Percentiles rank a stretch among this genome's conserved stretches.
Evolutionary conservation across 2,113 vertebrate species (phyloP).

Genomic region (Albula glossodonta): DNA sequence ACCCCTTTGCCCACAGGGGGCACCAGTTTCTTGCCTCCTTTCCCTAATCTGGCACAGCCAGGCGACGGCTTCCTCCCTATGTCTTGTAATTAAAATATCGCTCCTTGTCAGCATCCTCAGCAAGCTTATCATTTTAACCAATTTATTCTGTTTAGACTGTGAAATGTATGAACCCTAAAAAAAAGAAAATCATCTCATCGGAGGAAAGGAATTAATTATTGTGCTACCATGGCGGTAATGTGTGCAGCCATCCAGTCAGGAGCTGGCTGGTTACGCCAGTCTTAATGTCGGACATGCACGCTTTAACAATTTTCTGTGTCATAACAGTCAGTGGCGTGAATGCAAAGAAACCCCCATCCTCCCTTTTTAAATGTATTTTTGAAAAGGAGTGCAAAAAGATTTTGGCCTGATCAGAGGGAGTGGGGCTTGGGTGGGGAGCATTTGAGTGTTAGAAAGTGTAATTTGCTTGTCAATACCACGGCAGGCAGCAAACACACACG

Average conservation of each 20-base stretch:
- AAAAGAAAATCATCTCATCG: conserved; percentile 87
- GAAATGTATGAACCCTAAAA: conserved; percentile 88
- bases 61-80: conserved; percentile 43
- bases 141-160: conserved; percentile 89
- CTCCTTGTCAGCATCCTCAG: conserved; percentile 79
- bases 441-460: conserved; percentile 83
- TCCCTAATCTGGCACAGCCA: neutral
- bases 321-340: conserved; percentile 71
- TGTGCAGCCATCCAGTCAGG: conserved; percentile 87
- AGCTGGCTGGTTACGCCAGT: conserved; percentile 80
- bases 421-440: conserved; percentile 77
- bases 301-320: conserved; percentile 81
- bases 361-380: conserved; percentile 4
- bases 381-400: conserved; percentile 68
- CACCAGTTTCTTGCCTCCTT: neutral
- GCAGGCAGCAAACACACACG: conserved; percentile 72
- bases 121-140: conserved; percentile 85
- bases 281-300: conserved; percentile 84
- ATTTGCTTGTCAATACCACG: conserved; percentile 95
- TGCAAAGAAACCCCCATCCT: conserved; percentile 36
- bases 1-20: neutral
- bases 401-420: conserved; percentile 81
- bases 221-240: conserved; percentile 85
- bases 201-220: conserved; percentile 98
- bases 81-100: conserved; percentile 82